phyloP scores from a whole-genome alignment of 2,113 vertebrate genomes.

The Cichladusa arquata region DNA sequence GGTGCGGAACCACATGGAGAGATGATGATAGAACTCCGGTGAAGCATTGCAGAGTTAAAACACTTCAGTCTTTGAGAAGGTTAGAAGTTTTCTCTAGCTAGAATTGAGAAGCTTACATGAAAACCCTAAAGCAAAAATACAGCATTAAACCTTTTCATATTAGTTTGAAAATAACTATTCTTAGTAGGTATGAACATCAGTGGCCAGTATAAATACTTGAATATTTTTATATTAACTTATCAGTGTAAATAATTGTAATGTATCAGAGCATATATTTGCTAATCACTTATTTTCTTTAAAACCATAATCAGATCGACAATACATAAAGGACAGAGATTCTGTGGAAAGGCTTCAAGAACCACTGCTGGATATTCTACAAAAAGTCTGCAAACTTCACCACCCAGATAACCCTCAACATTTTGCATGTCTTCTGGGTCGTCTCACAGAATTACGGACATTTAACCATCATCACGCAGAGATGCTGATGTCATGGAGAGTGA shows the following conservation, averaged over 20 bases:
- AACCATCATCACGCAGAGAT: slow-evolving; percentile 95
- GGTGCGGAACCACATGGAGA: neutral
- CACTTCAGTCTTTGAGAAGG: neutral
- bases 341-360: slow-evolving; percentile 94
- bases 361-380: slow-evolving; percentile 88
- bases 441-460: slow-evolving; percentile 93
- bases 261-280: neutral
- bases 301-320: slow-evolving; percentile 83
- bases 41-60: neutral
- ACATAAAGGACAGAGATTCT: slow-evolving; percentile 87
- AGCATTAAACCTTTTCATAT: neutral
- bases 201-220: neutral
- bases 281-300: slow-evolving; percentile 5
- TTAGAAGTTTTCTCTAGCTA: neutral
- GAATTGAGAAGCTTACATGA: neutral
- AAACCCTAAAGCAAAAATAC: neutral
- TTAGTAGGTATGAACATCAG: neutral
- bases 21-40: neutral
- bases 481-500: slow-evolving; percentile 93
- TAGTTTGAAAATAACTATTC: neutral
- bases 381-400: slow-evolving; percentile 87
- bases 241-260: neutral
- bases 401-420: slow-evolving; percentile 91
- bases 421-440: slow-evolving; percentile 91
- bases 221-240: neutral